A percentile compares a stretch with the other conserved stretches of the same genome.
phyloP scores from a whole-genome alignment of 2,113 vertebrate species.

The Hydropotes inermis region DNA sequence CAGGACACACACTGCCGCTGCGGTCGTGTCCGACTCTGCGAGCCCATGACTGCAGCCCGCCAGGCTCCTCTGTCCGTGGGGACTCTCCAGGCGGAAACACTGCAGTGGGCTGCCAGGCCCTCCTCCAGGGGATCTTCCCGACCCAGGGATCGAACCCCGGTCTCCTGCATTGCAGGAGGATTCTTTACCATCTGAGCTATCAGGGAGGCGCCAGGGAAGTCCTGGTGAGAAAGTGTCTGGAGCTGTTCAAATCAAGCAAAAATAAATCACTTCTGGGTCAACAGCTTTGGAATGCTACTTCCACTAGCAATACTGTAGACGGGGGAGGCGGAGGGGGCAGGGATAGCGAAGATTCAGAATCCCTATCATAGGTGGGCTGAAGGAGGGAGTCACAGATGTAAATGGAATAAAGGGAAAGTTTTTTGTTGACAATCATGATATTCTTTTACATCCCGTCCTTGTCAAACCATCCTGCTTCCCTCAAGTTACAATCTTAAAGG shows the following conservation, averaged over 20 bases:
- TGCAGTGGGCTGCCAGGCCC: neutral
- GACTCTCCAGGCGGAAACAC: neutral
- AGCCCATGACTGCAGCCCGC: neutral
- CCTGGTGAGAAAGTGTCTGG: neutral
- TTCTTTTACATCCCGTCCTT: neutral
- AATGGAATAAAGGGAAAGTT: neutral
- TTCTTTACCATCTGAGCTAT: neutral
- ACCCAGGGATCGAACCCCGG: neutral
- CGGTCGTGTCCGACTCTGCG: neutral
- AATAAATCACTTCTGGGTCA: neutral
- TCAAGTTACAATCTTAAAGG: neutral
- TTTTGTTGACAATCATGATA: neutral
- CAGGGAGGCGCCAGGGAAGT: neutral
- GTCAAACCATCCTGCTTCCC: neutral
- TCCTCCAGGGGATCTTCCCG: neutral
- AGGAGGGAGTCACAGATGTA: neutral
- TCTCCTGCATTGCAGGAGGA: neutral
- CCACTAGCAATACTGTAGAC: neutral
- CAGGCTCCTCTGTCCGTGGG: neutral
- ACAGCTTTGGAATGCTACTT: neutral
- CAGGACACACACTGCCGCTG: neutral
- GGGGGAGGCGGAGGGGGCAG: rapidly evolving
- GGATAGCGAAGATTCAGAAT: neutral
- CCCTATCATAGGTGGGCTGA: neutral
- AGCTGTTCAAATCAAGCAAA: neutral